Percentiles rank a stretch among this genome's conserved stretches.
phyloP scores from a whole-genome alignment of 1,140 invertebrate genomes.

The Armadillidium nasatum region DNA sequence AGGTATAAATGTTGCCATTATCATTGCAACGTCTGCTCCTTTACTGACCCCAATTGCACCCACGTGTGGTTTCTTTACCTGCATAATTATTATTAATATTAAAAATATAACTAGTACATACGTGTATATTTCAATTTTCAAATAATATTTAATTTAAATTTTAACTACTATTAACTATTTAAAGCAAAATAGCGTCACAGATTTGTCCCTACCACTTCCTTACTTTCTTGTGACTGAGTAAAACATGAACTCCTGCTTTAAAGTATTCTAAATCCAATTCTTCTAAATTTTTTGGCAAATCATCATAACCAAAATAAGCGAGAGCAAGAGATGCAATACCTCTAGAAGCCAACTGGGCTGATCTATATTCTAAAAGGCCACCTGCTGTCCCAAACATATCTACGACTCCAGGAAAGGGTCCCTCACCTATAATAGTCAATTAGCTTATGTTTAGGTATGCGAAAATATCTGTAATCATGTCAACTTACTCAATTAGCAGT shows the following conservation, averaged over 20 bases:
- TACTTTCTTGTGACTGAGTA: no score
- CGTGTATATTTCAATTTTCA: no score
- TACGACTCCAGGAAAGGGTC: constrained; percentile 41
- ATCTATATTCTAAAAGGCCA: constrained; percentile 35
- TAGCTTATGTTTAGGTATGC: no score
- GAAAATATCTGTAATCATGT: no score
- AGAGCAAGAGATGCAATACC: constrained; percentile 38
- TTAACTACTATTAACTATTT: no score
- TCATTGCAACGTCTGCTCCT: constrained; percentile 24
- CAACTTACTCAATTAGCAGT: no score
- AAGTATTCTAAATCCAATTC: constrained; percentile 33
- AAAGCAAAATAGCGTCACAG: no score
- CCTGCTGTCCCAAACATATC: constrained; percentile 39
- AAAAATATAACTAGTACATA: no score
- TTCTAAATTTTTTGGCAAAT: constrained; percentile 30
- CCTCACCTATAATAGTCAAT: constrained; percentile 22
- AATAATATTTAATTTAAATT: no score
- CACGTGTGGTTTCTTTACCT: constrained; percentile 25
- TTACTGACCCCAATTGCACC: constrained; percentile 31
- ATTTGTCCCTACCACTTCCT: no score
- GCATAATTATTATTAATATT: neutral
- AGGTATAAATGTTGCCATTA: constrained; percentile 28
- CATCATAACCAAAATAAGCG: constrained; percentile 38
- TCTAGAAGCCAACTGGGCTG: constrained; percentile 33
- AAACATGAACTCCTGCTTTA: no score